Base-by-base conservation (phyloP, 1,140 invertebrate species). In the Trichomalopsis sarcophagae region DNA sequence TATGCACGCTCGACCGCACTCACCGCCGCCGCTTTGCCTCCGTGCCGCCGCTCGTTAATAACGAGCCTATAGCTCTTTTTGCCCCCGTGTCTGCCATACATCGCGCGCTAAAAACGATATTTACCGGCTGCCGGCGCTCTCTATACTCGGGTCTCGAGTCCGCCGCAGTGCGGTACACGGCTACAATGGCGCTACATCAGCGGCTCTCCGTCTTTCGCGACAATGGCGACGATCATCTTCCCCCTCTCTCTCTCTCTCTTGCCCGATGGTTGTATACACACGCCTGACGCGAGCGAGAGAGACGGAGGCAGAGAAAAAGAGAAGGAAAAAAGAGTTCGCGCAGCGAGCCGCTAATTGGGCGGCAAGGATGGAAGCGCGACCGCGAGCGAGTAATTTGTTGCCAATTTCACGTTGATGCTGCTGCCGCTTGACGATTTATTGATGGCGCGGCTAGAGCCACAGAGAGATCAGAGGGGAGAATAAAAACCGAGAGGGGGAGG, bases 321-420 rank as follows among this genome's bases (percentile, higher is more conserved):
- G 30, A 3, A 36, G 17, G 40, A 11, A 44, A 44, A 75, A 40
- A 76, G 74, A 76, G 74, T 44, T 23, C 14, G 23, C 78, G 30
- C 50, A 68, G 77, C 84, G 86, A 87, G 84, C 84, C 87, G 86
- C 87, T 88, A 90, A 90, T 89, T 90, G 87, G 87, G 77, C 78
- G 85, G 73, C 84, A 86, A 84, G 87, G 86, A 85, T 21, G 84
- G 80, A 81, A 81, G 86, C 87, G 87, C 87, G 83, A 78, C 3
- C 33, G 33, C 33, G 33, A 36, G 27, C 75, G 82, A 84, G 87
- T 89, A 89, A 90, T 89, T 89, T 89, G 87, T 88, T 89, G 86
- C 86, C 87, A 89, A 89, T 88, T 88, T 82, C 44, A 21, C 84
- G 79, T 66, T 27, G 84, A 78, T 71, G 73, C 14, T 68, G 4